Conservation (phyloP, 2,797 vertebrate species). For the Coranthus polyacanthus region DNA sequence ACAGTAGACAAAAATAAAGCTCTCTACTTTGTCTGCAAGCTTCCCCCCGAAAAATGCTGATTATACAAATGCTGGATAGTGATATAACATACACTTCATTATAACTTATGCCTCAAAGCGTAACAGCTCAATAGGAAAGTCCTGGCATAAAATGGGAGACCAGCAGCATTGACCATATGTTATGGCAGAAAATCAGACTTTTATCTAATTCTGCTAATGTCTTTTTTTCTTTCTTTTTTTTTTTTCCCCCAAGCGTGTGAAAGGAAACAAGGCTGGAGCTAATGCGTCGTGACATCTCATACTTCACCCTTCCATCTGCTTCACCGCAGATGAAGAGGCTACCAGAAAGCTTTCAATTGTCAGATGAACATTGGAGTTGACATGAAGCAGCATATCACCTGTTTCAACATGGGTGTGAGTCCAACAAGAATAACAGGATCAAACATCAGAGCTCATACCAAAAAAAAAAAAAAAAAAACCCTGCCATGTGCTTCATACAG, state of each 20-base stretch:
- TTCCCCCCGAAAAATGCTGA: neutral
- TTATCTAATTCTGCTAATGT: constrained; percentile 38
- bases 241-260: constrained; percentile 33
- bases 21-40: neutral
- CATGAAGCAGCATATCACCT: neutral
- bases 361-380: constrained; percentile 11
- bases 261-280: constrained; percentile 48
- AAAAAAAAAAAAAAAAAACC: constrained; percentile 1
- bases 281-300: constrained; percentile 66
- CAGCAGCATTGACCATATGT: constrained; percentile 59
- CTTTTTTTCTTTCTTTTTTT: constrained; percentile 32
- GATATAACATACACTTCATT: neutral
- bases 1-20: neutral
- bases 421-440: neutral
- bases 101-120: constrained; percentile 4
- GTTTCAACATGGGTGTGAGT: neutral
- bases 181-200: constrained; percentile 14
- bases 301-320: constrained; percentile 66
- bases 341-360: constrained; percentile 33
- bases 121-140: constrained; percentile 20
- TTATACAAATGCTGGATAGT: constrained; percentile 1
- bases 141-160: constrained; percentile 21
- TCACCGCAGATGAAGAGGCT: constrained; percentile 24
- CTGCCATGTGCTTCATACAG: neutral
- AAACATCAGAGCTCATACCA: neutral